Base-by-base conservation (phyloP, 1,140 invertebrate genomes). In the Drosophila suzukii region DNA sequence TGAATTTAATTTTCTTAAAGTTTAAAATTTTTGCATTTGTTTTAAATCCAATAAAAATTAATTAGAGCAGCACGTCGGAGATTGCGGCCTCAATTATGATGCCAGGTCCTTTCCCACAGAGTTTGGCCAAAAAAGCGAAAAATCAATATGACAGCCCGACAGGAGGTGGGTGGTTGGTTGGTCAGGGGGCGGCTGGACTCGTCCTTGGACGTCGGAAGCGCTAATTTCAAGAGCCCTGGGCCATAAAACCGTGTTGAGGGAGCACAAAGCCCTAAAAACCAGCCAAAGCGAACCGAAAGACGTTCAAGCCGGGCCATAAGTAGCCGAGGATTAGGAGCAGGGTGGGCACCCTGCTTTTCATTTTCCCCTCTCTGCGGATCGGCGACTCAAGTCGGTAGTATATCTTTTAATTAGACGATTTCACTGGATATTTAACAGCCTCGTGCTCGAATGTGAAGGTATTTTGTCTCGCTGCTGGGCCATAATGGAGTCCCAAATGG, bases 1-100 rank as follows among this genome's bases (percentile, higher is more conserved):
- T 71, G 56, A 47, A 73, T 60, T 63, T 50, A 3, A 55, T 54
- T 61, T 39, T 41, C 41, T 49, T 73, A 41, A 73, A 73, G 67
- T 15, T 24, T 56, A 36, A 81, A 71, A 58, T 62, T 54, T 47
- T 67, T 57, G 34, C 43, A 58, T 46, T 58, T 67, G 75, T 61
- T 80, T 73, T 85, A 80, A 79, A 73, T 60, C 34, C 81, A 80
- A 84, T 84, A 81, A 80, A 84, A 84, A 81, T 84, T 84, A 84
- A 84, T 84, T 85, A 81, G 63, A 53, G 49, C 54, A 51, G 41
- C 59, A 65, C 63, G 62, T 65, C 63, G 62, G 60, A 81, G 79
- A 75, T 81, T 62, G 53, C 58, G 67, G 62, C 73, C 59, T 81
- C 78, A 84, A 84, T 85, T 85, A 84, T 85, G 66, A 74, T 65